A percentile compares a stretch with the other conserved stretches of the same genome.
Evolutionary conservation across 2,113 vertebrate genomes (phyloP).

Genomic region (Bos indicus): DNA sequence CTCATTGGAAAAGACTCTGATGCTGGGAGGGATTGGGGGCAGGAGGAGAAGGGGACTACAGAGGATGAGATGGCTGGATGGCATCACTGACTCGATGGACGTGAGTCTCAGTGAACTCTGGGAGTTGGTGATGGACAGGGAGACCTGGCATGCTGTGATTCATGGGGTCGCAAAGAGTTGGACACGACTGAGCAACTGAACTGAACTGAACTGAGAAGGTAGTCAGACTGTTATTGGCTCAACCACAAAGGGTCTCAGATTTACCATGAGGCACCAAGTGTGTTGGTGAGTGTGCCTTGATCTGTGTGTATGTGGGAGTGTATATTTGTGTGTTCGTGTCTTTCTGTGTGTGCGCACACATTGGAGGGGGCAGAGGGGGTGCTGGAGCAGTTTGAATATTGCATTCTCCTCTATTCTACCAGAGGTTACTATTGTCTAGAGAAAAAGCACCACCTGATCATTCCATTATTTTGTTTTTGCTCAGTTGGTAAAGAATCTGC

Average conservation of each 20-base stretch:
- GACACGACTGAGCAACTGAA: too few species aligned
- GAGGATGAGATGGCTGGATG: too few species aligned
- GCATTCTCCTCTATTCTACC: not conserved
- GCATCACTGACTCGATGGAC: too few species aligned
- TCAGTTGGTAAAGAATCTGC: not conserved
- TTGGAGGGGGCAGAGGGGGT: not conserved
- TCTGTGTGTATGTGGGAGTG: not conserved
- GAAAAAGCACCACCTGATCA: not conserved
- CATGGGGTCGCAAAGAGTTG: too few species aligned
- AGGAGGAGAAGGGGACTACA: too few species aligned
- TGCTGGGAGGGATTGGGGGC: too few species aligned
- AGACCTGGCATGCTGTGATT: accelerated
- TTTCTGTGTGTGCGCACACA: accelerated
- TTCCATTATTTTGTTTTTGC: not conserved
- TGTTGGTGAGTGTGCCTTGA: not conserved
- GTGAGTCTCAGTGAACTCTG: too few species aligned
- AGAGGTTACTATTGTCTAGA: not conserved
- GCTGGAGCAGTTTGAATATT: not conserved
- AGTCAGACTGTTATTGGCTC: not conserved
- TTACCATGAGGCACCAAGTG: not conserved
- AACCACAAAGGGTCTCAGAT: not conserved
- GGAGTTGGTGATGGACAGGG: too few species aligned
- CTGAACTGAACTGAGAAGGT: not conserved
- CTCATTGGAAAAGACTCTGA: too few species aligned
- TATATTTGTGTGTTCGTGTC: not conserved